Evolutionary conservation across 1,140 invertebrate genomes (phyloP).

Genomic region (Leptonema lineaticorne): DNA sequence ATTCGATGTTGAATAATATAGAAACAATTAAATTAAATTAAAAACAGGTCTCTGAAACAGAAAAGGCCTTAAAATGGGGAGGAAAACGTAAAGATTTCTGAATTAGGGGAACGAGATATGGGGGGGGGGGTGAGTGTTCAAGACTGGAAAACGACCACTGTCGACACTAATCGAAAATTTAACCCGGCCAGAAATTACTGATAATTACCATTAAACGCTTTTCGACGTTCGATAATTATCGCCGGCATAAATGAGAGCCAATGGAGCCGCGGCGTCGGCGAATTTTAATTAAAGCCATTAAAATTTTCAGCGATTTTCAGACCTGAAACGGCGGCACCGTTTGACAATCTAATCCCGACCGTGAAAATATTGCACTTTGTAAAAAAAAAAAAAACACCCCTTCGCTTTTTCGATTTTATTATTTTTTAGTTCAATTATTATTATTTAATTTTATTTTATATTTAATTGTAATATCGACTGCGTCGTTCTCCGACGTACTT

Average conservation of each 20-base stretch:
- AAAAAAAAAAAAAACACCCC: no score
- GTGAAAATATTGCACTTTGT: neutral
- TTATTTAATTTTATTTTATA: no score
- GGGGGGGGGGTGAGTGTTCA: neutral
- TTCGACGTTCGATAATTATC: constrained; percentile 19
- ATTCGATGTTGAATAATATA: no score
- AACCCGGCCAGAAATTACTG: constrained; percentile 13
- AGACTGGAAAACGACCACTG: neutral
- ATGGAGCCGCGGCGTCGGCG: constrained; percentile 7
- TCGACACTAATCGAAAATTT: constrained; percentile 14
- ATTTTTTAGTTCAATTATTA: no score
- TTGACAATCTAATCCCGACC: constrained; percentile 11
- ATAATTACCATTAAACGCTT: constrained; percentile 18
- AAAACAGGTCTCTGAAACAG: neutral
- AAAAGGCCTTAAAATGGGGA: no score
- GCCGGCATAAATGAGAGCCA: constrained; percentile 8
- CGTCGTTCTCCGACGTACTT: neutral
- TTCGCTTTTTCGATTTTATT: neutral
- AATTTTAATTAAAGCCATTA: constrained; percentile 20
- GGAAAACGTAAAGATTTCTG: no score
- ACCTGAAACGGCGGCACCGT: neutral
- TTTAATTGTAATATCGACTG: no score
- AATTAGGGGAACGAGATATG: neutral
- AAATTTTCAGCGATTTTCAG: constrained; percentile 13
- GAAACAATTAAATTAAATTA: constrained; percentile 2